Percentiles rank a stretch among this genome's conserved stretches.
Evolutionary conservation across 2,113 vertebrate genomes (phyloP).

Genomic region (Grantiella picta): DNA sequence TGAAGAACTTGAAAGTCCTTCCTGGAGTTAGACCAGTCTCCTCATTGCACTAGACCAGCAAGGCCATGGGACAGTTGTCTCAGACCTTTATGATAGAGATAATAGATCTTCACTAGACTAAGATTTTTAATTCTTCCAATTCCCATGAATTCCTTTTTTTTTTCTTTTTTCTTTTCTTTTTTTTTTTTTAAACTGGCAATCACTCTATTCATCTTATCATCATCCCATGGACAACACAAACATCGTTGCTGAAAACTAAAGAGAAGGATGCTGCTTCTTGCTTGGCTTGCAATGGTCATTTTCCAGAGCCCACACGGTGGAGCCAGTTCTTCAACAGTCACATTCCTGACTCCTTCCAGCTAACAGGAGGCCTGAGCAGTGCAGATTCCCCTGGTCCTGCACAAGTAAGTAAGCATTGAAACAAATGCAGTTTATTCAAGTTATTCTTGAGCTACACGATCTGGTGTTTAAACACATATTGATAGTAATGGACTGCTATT

Average conservation of each 20-base stretch:
- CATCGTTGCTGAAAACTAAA: not conserved
- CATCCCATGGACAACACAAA: not conserved
- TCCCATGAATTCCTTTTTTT: not conserved
- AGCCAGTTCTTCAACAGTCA: conserved; percentile 3
- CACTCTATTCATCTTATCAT: not conserved
- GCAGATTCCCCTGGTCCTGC: not conserved
- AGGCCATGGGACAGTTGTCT: not conserved
- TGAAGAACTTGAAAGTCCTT: not conserved
- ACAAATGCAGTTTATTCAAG: not conserved
- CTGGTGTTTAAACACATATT: not conserved
- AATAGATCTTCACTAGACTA: not conserved
- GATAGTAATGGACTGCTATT: not conserved
- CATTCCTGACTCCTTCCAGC: not conserved
- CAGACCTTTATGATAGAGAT: not conserved
- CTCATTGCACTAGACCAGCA: fast-evolving
- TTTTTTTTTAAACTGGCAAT: not conserved
- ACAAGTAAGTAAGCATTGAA: not conserved
- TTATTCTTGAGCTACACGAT: not conserved
- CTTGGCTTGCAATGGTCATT: not conserved
- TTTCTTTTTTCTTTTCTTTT: too few species aligned
- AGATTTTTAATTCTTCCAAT: not conserved
- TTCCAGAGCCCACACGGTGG: conserved; percentile 5
- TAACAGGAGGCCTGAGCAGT: not conserved
- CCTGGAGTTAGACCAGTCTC: not conserved
- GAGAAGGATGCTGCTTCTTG: not conserved